Evolutionary conservation across 2,888 invertebrate genomes (phyloP), one percentile per base, ranked within the genome.

Genomic region (Eristalinus aeneus): DNA sequence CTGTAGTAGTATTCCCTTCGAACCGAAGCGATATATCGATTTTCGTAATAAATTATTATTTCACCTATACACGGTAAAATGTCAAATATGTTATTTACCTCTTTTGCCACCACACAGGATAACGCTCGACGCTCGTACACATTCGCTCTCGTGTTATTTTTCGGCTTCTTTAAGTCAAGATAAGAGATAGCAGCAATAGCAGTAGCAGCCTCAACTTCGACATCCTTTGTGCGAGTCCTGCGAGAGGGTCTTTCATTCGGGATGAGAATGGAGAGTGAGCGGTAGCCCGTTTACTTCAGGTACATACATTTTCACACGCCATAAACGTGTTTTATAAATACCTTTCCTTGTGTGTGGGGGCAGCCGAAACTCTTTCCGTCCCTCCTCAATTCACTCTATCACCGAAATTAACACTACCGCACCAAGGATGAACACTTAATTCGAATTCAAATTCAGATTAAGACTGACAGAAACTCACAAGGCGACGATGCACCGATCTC

Each of bases 11-110:
- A 53, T 56, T 80, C 10, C 58, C 46, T 39, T 56, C 31, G 5
- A 56, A 75, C 23, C 64, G 67, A 53, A 81, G 72, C 85, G 27
- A 81, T 74, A 74, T 82, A 86, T 86, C 82, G 82, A 86, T 86
- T 86, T 82, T 81, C 69, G 71, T 86, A 78, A 86, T 86, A 86
- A 86, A 86, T 86, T 86, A 82, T 86, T 78, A 78, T 86, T 78
- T 82, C 74, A 86, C 86, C 77, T 86, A 68, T 78, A 82, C 69
- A 86, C 86, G 78, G 56, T 54, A 71, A 74, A 82, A 81, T 85
- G 81, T 85, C 81, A 81, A 85, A 82, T 86, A 74, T 78, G 86
- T 86, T 86, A 86, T 86, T 86, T 86, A 86, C 86, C 86, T 82
- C 73, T 76, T 72, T 81, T 80, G 58, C 73, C 63, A 69, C 72